Conservation (phyloP, 1,140 invertebrate species). For the Lasioglossum albipes region DNA sequence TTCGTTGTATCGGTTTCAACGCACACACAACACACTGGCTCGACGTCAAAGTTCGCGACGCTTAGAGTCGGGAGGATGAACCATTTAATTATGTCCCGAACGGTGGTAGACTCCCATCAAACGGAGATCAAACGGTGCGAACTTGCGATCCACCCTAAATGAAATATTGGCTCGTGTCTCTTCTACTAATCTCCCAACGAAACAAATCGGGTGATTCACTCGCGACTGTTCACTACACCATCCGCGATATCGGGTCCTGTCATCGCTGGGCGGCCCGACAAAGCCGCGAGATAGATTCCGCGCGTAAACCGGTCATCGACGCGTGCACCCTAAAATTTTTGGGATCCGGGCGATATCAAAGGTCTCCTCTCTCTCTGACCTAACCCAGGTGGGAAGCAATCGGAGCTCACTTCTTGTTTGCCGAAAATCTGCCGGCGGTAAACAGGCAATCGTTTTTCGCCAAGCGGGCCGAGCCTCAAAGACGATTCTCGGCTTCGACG, state of each 20-base stretch:
- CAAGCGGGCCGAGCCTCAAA: not conserved
- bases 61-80: not conserved
- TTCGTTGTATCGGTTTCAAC: not conserved
- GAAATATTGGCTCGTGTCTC: no score
- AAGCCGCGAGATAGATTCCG: not conserved
- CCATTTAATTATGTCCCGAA: no score
- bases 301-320: not conserved
- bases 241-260: not conserved
- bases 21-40: no score
- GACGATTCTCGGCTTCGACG: not conserved
- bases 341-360: not conserved
- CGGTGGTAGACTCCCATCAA: no score
- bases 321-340: not conserved
- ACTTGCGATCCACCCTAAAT: no score
- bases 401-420: not conserved
- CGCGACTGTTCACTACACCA: not conserved
- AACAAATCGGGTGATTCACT: not conserved
- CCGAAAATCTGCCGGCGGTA: not conserved
- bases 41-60: not conserved
- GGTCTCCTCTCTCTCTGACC: not conserved
- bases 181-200: not conserved
- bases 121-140: not conserved
- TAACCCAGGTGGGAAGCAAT: not conserved
- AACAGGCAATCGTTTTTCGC: not conserved
- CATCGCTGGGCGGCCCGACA: not conserved